These are phyloP conservation scores for Chaetura pelagica DNA, from an alignment of 2,113 vertebrate species.

Conservation along the genomic window DNA sequence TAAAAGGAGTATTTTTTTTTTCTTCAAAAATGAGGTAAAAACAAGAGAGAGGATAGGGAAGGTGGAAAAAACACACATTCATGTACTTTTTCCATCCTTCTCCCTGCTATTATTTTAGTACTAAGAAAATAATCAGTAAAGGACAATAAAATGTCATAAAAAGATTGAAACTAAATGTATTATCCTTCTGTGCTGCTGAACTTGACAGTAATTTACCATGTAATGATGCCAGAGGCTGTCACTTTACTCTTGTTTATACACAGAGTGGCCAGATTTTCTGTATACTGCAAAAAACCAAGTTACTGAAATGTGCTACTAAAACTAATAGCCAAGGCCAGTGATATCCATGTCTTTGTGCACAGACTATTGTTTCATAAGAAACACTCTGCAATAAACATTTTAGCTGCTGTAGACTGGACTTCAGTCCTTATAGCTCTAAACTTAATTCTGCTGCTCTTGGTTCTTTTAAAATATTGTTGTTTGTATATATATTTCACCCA, in stretches of 20 bases:
- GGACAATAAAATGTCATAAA: neutral
- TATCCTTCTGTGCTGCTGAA: neutral
- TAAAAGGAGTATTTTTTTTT: neutral
- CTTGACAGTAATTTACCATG: neutral
- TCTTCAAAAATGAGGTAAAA: neutral
- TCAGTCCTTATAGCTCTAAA: neutral
- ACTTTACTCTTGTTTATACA: neutral
- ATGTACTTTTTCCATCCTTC: neutral
- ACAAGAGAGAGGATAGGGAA: neutral
- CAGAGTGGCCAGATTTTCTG: neutral
- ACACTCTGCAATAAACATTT: neutral
- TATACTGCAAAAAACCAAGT: neutral
- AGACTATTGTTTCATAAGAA: neutral
- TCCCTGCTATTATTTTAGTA: neutral
- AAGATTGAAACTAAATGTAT: neutral
- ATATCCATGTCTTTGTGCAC: neutral
- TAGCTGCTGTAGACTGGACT: neutral
- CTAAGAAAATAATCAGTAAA: neutral
- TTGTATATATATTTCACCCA: neutral
- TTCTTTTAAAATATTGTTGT: neutral
- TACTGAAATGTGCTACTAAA: neutral
- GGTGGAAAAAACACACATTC: neutral
- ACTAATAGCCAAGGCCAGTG: neutral
- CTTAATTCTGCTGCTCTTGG: neutral
- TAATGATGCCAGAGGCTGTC: neutral